Evolutionary conservation across 30 jellyfish, hydroid and myxozoan species (phyloP).

Genomic region (Clytia hemisphaerica): DNA sequence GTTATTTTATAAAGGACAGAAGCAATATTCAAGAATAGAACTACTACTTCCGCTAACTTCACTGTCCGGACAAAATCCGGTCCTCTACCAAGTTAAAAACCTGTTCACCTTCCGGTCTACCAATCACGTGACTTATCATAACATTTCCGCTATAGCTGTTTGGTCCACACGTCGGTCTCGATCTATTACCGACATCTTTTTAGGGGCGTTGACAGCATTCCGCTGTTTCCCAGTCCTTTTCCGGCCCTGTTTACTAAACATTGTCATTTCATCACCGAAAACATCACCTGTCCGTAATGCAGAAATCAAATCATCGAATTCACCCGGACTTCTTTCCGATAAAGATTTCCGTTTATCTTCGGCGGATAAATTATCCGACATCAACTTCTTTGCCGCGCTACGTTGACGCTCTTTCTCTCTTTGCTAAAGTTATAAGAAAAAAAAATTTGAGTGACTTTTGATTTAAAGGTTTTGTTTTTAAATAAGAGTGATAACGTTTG

Average conservation of each 20-base stretch:
- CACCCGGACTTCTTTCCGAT: slow-evolving; percentile 96
- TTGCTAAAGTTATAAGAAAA: slow-evolving; percentile 59
- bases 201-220: slow-evolving; percentile 20
- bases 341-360: slow-evolving; percentile 81
- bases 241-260: slow-evolving; percentile 58
- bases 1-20: no score
- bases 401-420: slow-evolving; percentile 73
- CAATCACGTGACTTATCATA: no score
- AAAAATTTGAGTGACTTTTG: not conserved
- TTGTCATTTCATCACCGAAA: slow-evolving; percentile 87
- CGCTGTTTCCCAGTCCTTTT: slow-evolving; percentile 65
- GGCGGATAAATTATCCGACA: slow-evolving; percentile 49
- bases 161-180: slow-evolving; percentile 23
- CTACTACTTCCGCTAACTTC: no score
- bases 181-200: slow-evolving; percentile 9
- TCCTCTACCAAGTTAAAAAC: no score
- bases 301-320: slow-evolving; percentile 83
- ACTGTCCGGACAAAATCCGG: no score
- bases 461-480: no score
- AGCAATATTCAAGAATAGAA: no score
- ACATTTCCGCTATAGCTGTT: slow-evolving; percentile 13
- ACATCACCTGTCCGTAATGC: slow-evolving; percentile 95
- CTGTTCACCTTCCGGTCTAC: no score
- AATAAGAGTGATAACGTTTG: no score
- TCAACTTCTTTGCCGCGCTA: slow-evolving; percentile 70